These are phyloP conservation scores for Brienomyrus brachyistius DNA, from an alignment of 2,113 vertebrate species.

Conservation along the genomic window DNA sequence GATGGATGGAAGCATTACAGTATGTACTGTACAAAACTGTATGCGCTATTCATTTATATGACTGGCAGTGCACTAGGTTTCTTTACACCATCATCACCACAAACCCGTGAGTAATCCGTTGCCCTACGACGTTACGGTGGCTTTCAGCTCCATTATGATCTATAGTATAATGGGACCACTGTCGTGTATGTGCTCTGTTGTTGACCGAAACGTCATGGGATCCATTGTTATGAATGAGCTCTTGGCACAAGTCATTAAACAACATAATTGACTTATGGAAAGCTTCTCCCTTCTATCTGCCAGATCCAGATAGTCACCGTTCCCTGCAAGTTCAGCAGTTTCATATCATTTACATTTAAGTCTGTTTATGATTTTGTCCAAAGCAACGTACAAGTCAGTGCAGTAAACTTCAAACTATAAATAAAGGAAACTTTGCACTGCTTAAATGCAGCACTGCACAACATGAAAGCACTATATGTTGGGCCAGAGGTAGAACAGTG, in stretches of 20 bases:
- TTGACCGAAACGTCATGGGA: neutral
- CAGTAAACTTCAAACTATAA: neutral
- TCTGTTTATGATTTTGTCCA: neutral
- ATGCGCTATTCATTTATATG: neutral
- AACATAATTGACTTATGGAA: neutral
- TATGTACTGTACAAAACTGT: neutral
- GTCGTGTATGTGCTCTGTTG: neutral
- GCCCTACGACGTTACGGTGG: no score
- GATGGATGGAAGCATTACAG: neutral
- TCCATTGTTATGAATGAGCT: neutral
- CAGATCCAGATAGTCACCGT: neutral
- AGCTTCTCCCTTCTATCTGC: neutral
- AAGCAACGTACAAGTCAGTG: neutral
- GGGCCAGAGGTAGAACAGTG: neutral
- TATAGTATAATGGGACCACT: neutral
- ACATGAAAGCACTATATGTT: neutral
- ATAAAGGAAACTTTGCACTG: neutral
- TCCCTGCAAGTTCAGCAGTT: neutral
- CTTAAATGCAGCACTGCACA: neutral
- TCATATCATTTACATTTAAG: neutral
- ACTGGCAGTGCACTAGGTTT: neutral
- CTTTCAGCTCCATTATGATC: neutral
- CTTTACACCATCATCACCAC: neutral
- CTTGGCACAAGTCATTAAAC: neutral
- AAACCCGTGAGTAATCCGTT: neutral